Evolutionary conservation across 2,797 vertebrate species (phyloP), one percentile per base, ranked within the genome.

Genomic region (Liasis olivaceus): DNA sequence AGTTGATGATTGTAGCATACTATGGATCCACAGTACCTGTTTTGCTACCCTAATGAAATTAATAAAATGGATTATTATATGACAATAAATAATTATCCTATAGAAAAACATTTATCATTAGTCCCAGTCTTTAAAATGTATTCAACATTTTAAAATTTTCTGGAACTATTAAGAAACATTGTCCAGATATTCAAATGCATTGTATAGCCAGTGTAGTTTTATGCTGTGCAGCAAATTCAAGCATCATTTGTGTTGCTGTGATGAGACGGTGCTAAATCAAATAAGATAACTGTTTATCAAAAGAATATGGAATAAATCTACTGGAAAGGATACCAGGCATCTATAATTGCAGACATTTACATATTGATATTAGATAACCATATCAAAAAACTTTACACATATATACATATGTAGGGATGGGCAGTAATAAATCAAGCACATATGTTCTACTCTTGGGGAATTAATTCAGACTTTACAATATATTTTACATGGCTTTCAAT

Each of bases 1-100:
- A 90, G 91, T 85, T 85, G 94, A 97, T 92, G 89, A 90, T 90
- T 93, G 95, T 95, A 97, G 94, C 97, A 96, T 96, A 93, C 96
- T 96, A 51, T 11, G n/a, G 31, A 85, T 93, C 92, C 94, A 95
- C 93, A 97, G 89, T 72, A 92, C 92, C 94, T 92, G 95, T 96
- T 96, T 92, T 22, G 91, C 94, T 92, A n/a, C 89, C 91, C 94
- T 97, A 96, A 97, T 92, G 94, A 96, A 87, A 94, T 93, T 94
- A 60, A 12, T 87, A 54, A 42, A 89, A 94, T 94, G 91, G 89
- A 91, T 81, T 89, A 66, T 14, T 14, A 1, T 54, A 31, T 91
- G 51, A 54, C 31, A 86, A 63, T 86, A 58, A 92, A 72, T 24
- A 91, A 72, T 22, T 6, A 60, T 90, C 63, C 28, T 89, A 92